Evolutionary conservation across 2,797 vertebrate genomes (phyloP), one percentile per base, ranked within the genome.

Genomic region (Apogon talboti): DNA sequence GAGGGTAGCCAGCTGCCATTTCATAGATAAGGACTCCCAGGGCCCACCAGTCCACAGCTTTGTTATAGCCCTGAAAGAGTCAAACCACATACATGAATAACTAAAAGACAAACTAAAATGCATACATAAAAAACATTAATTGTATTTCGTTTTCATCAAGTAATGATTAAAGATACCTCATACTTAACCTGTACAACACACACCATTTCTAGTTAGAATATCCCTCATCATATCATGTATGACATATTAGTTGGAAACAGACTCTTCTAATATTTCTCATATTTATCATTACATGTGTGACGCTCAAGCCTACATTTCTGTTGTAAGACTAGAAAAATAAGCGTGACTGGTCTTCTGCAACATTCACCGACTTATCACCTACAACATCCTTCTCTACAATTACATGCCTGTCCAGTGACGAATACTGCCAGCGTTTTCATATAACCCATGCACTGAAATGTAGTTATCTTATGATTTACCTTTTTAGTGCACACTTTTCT

Each of bases 1-100:
- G 98, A 53, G 98, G 98, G 74, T 99, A 99, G 62, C 98, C 98
- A 86, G 98, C 98, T 78, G 98, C 98, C 97, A 99, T 99, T 94
- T 99, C 98, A 89, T 99, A 99, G 84, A 99, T 97, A 86, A 99
- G 95, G 78, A 99, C 97, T 33, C 97, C 98, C 50, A 99, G 91
- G 6, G 98, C 98, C 98, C 98, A 99, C 98, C 98, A 99, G 79
- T 99, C 98, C 87, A 99, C 98, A 64, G 98, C 98, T 91, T 99
- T 99, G 93, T 99, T 99, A 91, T 99, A 99, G 89, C 97, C 98
- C 97, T 99, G 60, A 40, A 78, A 78, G 9, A 71, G 45, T n/a
- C 6, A 48, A 57, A 43, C 59, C 2, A 57, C 19, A 47, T 11
- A 52, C 4, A 33, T 1, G 4, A 28, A 28, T 28, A 28, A 28